Evolutionary conservation across 2,888 invertebrate genomes (phyloP).

Genomic region (Zeuzera pyrina): DNA sequence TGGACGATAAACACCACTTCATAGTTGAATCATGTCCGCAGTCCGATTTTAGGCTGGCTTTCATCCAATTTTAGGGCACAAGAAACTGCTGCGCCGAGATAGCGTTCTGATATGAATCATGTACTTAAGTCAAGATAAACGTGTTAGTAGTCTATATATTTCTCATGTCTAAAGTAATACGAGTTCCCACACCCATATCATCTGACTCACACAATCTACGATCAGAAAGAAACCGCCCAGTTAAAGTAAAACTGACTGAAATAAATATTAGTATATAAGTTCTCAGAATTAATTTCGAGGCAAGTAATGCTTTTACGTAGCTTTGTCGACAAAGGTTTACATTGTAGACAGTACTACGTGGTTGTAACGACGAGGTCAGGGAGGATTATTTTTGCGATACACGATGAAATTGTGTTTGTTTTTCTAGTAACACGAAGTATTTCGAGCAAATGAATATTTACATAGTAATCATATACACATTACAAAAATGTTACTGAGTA

Average conservation of each 20-base stretch:
- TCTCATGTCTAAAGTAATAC: slow-evolving; percentile 33
- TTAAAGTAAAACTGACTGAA: slow-evolving; percentile 43
- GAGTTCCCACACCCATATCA: slow-evolving; percentile 57
- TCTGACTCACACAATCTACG: slow-evolving; percentile 55
- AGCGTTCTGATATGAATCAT: slow-evolving; percentile 40
- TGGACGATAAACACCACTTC: slow-evolving; percentile 35
- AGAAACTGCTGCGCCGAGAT: slow-evolving; percentile 31
- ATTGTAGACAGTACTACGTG: too few relatives aligned
- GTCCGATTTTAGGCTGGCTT: slow-evolving; percentile 54
- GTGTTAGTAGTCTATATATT: slow-evolving; percentile 30
- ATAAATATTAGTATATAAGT: slow-evolving; percentile 33
- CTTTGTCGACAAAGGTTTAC: slow-evolving; percentile 25
- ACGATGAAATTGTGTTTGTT: too few relatives aligned
- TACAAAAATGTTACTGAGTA: too few relatives aligned
- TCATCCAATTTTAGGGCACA: slow-evolving; percentile 46
- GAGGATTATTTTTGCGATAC: too few relatives aligned
- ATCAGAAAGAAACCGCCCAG: slow-evolving; percentile 48
- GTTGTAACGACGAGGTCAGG: too few relatives aligned
- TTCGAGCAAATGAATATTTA: too few relatives aligned
- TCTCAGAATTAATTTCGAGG: background rate
- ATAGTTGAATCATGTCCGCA: slow-evolving; percentile 47
- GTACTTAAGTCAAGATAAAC: slow-evolving; percentile 41
- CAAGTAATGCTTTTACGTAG: background rate
- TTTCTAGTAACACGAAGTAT: too few relatives aligned
- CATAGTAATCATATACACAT: too few relatives aligned